A percentile compares a stretch with the other conserved stretches of the same genome.
These are phyloP conservation scores for Caenorhabditis elegans DNA, from an alignment of 1,140 invertebrate genomes.

Conservation along the genomic window DNA sequence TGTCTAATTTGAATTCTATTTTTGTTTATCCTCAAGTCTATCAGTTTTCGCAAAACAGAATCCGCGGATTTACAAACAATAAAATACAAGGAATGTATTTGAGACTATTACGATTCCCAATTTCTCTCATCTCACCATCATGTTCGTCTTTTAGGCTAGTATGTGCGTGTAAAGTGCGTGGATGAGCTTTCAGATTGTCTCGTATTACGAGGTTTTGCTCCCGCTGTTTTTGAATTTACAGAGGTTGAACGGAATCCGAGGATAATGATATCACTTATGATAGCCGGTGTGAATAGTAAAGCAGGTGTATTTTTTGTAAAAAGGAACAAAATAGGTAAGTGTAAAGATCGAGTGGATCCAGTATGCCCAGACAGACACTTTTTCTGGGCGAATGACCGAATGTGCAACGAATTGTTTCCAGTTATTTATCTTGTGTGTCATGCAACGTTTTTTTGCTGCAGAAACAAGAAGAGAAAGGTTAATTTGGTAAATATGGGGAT, in stretches of 20 bases:
- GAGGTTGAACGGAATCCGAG: neutral
- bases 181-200: neutral
- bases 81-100: constrained; percentile 19
- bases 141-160: neutral
- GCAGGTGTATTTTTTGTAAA: neutral
- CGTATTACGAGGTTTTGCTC: neutral
- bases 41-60: too few relatives aligned
- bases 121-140: neutral
- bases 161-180: constrained; percentile 8
- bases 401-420: neutral
- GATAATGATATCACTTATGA: neutral
- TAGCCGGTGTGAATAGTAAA: neutral
- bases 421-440: too few relatives aligned
- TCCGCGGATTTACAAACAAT: neutral
- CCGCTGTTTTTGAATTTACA: neutral
- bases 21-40: too few relatives aligned
- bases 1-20: too few relatives aligned
- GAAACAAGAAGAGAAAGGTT: neutral
- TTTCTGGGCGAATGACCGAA: neutral
- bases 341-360: neutral
- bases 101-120: neutral
- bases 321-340: neutral
- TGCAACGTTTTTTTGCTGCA: neutral
- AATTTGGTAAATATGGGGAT: neutral
- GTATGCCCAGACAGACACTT: neutral